Percentiles rank a stretch among this genome's conserved stretches.
phyloP scores from a whole-genome alignment of 2,797 vertebrate genomes.

The Acanthurus leucopareius region DNA sequence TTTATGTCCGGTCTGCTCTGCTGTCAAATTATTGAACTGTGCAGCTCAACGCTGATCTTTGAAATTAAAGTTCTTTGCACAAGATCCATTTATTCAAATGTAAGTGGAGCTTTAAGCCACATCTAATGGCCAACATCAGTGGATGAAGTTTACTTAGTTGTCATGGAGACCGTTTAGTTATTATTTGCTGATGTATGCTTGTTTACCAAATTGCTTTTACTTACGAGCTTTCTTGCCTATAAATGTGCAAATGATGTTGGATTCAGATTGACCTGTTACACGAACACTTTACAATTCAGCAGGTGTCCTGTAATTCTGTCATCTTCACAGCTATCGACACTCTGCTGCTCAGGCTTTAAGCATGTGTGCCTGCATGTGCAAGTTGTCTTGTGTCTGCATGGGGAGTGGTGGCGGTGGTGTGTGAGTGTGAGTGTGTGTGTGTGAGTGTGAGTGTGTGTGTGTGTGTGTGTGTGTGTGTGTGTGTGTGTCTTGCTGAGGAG shows the following conservation, averaged over 20 bases:
- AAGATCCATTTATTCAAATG: background rate
- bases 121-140: too few relatives aligned
- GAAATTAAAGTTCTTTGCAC: background rate
- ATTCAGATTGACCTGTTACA: conserved; percentile 23
- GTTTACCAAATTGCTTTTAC: too few relatives aligned
- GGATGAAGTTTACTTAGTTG: too few relatives aligned
- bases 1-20: background rate
- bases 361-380: background rate
- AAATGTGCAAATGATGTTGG: background rate
- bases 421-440: background rate
- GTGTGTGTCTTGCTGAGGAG: conserved; percentile 47
- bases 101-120: background rate
- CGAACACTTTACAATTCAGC: conserved; percentile 41
- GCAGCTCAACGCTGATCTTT: background rate
- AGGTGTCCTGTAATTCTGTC: conserved; percentile 32
- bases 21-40: background rate
- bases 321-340: conserved; percentile 42
- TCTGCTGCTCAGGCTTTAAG: conserved; percentile 26
- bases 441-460: conserved; percentile 22
- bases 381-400: background rate
- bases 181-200: too few relatives aligned
- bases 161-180: too few relatives aligned
- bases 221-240: too few relatives aligned
- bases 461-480: conserved; percentile 29
- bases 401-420: background rate